These are phyloP conservation scores for Drosophila mauritiana DNA, from an alignment of 1,140 invertebrate species.

Conservation along the genomic window DNA sequence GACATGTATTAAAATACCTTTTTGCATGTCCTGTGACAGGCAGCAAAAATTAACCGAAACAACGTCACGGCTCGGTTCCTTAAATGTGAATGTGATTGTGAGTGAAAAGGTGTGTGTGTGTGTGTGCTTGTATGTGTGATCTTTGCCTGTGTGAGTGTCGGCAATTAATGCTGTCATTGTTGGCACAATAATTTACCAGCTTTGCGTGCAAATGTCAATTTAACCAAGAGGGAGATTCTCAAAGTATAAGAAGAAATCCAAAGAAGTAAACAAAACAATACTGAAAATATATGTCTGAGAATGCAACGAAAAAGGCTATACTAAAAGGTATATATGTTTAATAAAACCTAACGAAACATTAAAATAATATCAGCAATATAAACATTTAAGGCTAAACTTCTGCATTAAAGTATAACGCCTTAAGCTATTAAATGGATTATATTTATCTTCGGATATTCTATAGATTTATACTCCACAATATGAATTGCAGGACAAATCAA, in stretches of 20 bases:
- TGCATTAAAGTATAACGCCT: too few species aligned
- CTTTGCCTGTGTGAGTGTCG: conserved; percentile 12
- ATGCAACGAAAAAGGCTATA: too few species aligned
- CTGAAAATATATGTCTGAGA: neutral
- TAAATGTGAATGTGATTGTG: conserved; percentile 23
- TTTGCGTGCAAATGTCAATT: conserved; percentile 12
- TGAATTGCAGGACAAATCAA: neutral
- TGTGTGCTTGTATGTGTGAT: neutral
- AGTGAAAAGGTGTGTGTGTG: conserved; percentile 13
- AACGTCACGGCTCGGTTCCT: conserved; percentile 3
- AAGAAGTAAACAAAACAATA: neutral
- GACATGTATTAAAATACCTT: conserved; percentile 47
- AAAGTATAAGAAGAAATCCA: too few species aligned
- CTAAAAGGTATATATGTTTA: neutral
- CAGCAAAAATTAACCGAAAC: conserved; percentile 33
- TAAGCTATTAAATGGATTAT: neutral
- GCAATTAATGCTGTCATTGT: conserved; percentile 46
- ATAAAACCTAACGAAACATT: too few species aligned
- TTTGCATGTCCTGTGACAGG: conserved; percentile 42
- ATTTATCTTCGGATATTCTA: neutral
- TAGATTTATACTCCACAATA: neutral
- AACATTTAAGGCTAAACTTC: too few species aligned
- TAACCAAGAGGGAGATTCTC: too few species aligned
- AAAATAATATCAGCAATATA: too few species aligned
- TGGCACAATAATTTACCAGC: conserved; percentile 20